Percentiles rank a stretch among this genome's conserved stretches.
Conservation (phyloP, 2,113 vertebrate species). For the Notarius lentiginosus region DNA sequence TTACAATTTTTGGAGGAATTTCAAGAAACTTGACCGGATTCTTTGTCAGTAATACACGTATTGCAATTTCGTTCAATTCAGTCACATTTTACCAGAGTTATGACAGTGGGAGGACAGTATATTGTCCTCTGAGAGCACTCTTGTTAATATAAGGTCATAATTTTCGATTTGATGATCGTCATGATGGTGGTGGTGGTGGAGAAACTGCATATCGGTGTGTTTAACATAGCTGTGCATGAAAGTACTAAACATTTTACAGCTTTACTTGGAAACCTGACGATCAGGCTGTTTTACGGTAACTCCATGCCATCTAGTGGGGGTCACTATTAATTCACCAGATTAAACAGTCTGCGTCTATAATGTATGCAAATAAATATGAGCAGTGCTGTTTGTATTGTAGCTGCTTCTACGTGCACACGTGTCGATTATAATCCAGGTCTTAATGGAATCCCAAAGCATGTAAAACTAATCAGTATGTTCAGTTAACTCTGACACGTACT, state of each 20-base stretch:
- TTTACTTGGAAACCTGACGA: neutral
- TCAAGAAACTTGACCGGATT: too few relatives aligned
- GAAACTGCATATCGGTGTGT: neutral
- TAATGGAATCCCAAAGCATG: constrained; percentile 40
- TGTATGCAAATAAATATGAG: neutral
- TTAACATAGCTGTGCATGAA: neutral
- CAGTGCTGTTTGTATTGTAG: neutral
- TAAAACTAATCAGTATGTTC: neutral
- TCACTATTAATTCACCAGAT: neutral
- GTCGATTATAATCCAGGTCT: constrained; percentile 15
- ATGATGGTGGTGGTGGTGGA: neutral
- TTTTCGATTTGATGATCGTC: neutral
- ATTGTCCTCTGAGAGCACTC: too few relatives aligned
- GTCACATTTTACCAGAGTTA: too few relatives aligned
- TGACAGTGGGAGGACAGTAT: too few relatives aligned
- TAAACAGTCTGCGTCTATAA: neutral
- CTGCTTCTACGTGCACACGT: neutral
- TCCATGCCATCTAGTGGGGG: neutral
- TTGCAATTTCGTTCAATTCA: too few relatives aligned
- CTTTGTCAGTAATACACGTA: too few relatives aligned
- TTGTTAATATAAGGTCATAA: neutral
- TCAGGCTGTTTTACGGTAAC: neutral
- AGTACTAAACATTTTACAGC: neutral
- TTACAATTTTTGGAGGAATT: too few relatives aligned
- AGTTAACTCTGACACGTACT: neutral